These are phyloP conservation scores for Crocuta crocuta DNA, from an alignment of 2,113 vertebrate species.

Conservation along the genomic window DNA sequence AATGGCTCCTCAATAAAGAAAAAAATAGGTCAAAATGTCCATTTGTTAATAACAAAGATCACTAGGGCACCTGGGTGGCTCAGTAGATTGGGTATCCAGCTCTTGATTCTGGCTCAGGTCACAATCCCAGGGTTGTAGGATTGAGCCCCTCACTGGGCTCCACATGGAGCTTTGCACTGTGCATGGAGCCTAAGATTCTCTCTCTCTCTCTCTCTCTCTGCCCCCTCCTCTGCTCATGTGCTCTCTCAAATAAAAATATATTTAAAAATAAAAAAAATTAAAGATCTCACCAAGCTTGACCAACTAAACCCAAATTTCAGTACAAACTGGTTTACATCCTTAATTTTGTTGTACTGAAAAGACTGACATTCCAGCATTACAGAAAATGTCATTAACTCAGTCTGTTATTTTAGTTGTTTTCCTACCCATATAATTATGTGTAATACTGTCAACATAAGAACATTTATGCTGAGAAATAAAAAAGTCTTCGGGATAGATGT, in stretches of 20 bases:
- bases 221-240: too few relatives aligned
- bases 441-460: background rate
- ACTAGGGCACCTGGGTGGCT: background rate
- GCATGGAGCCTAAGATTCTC: too few relatives aligned
- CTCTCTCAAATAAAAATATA: too few relatives aligned
- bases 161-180: too few relatives aligned
- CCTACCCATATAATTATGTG: background rate
- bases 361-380: background rate
- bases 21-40: background rate
- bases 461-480: background rate
- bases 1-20: background rate
- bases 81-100: too few relatives aligned
- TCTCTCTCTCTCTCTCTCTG: too few relatives aligned
- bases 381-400: background rate
- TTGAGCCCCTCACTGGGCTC: too few relatives aligned
- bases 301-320: background rate
- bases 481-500: background rate
- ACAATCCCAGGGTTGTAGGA: too few relatives aligned
- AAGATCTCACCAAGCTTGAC: background rate
- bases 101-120: too few relatives aligned
- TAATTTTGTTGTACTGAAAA: conserved; percentile 17
- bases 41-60: background rate
- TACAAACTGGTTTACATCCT: background rate
- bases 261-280: too few relatives aligned
- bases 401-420: background rate